These are phyloP conservation scores for Cephalopachus bancanus DNA, from an alignment of 2,797 vertebrate genomes.

Conservation along the genomic window DNA sequence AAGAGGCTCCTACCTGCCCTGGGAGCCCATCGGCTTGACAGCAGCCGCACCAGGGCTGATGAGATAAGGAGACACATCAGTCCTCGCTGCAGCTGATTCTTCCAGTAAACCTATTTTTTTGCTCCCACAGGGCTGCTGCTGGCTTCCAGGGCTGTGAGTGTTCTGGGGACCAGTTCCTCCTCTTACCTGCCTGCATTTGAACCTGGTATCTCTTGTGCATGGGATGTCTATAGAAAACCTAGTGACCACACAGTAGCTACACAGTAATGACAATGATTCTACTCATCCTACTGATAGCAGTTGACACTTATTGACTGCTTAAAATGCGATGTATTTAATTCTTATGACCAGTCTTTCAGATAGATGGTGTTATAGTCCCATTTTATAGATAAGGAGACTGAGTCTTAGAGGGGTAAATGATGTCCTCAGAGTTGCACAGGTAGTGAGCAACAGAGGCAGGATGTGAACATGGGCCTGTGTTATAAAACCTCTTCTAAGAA, in stretches of 20 bases:
- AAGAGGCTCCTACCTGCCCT: background rate
- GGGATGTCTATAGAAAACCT: background rate
- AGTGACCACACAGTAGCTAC: background rate
- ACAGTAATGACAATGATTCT: too few relatives aligned
- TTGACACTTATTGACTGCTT: background rate
- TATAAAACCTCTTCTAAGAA: background rate
- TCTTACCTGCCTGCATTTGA: background rate
- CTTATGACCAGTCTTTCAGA: background rate
- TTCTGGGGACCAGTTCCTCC: background rate
- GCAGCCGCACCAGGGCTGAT: background rate
- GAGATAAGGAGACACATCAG: background rate
- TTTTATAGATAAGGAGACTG: background rate
- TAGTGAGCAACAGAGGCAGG: background rate
- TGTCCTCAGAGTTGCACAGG: background rate
- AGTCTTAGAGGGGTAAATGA: background rate
- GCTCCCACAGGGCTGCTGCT: fast-evolving
- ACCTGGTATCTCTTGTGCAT: fast-evolving
- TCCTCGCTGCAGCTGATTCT: background rate
- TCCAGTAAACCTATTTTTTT: background rate
- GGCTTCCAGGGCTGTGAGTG: background rate
- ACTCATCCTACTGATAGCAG: background rate
- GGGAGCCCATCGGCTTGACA: fast-evolving
- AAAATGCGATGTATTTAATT: background rate
- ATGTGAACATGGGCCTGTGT: background rate
- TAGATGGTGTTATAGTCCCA: background rate